Evolutionary conservation across 2,797 vertebrate genomes (phyloP), one percentile per base, ranked within the genome.

Genomic region (Picus viridis): DNA sequence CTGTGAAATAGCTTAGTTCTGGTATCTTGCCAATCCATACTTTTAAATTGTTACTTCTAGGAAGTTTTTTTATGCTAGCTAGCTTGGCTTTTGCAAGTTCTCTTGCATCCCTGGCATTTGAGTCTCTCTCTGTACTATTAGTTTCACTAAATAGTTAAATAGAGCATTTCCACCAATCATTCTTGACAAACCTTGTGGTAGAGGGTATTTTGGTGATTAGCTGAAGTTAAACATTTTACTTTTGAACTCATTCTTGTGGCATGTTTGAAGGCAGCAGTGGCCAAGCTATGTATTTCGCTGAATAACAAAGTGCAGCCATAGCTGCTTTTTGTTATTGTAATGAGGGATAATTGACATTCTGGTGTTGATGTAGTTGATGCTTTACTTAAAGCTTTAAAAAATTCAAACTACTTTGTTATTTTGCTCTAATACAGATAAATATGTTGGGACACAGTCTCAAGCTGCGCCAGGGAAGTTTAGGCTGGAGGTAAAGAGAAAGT

Each of bases 241-340:
- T 95, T 59, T 93, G 93, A 94, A 93, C 93, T 95, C 94, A 93
- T 95, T 94, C 87, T 93, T 96, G 83, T 92, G 92, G 91, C 82
- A 93, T 96, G 86, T 89, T 94, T 95, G 85, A 93, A 93, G 90
- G 73, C 54, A 68, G 41, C 71, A 27, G 32, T 92, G 88, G 85
- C 89, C 74, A 90, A 95, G 88, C 68, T 92, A 16, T 73, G 64
- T 89, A 74, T 91, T 94, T 91, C 70, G 83, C 74, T 88, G 86
- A 92, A 84, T 88, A 93, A 90, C 77, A 86, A 86, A 83, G 64
- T 76, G 85, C 82, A 90, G 91, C 94, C 88, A 70, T 94, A 82
- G 77, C 83, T 95, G 86, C 64, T 88, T 93, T 95, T 95, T 95
- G 88, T 95, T 89, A 94, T 92, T 92, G 15, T 89, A 95, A 93